These are phyloP conservation scores for Parambassis ranga DNA, from an alignment of 2,797 vertebrate species.

Conservation along the genomic window DNA sequence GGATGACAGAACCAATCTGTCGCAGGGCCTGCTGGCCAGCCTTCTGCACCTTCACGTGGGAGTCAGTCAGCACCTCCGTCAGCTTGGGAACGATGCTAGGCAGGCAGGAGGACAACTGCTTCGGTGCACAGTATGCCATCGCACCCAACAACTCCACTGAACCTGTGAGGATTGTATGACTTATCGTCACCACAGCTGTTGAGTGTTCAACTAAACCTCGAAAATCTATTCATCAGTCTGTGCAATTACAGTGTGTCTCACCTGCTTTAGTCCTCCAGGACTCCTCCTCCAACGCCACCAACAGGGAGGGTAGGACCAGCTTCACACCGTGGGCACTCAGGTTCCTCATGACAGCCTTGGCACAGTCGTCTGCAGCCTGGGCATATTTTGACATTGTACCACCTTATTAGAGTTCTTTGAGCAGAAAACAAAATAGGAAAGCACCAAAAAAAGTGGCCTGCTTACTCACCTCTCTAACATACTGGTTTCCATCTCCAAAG, in stretches of 20 bases:
- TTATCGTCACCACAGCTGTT: background rate
- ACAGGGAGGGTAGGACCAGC: conserved; percentile 93
- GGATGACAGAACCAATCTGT: conserved; percentile 96
- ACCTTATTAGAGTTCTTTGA: no score
- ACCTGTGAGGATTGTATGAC: conserved; percentile 73
- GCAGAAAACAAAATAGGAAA: no score
- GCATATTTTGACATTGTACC: no score
- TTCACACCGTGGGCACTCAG: conserved; percentile 98
- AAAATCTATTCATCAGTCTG: background rate
- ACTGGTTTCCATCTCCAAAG: conserved; percentile 98
- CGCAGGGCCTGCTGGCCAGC: conserved; percentile 96
- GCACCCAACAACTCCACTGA: conserved; percentile 96
- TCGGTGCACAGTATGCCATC: conserved; percentile 97
- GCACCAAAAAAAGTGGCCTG: no score
- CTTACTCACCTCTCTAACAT: conserved; percentile 91
- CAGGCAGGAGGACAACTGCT: conserved; percentile 96
- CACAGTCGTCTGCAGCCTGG: conserved; percentile 98
- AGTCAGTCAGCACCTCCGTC: conserved; percentile 97
- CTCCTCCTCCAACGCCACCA: conserved; percentile 96
- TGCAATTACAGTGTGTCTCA: conserved; percentile 53
- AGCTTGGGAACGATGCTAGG: conserved; percentile 98
- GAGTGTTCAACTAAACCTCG: background rate
- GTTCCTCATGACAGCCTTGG: conserved; percentile 99
- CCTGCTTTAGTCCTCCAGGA: conserved; percentile 99
- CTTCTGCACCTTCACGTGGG: conserved; percentile 98